A percentile compares a stretch with the other conserved stretches of the same genome.
Conservation (phyloP, 2,797 vertebrate species). For the Sebastes oblongus region DNA sequence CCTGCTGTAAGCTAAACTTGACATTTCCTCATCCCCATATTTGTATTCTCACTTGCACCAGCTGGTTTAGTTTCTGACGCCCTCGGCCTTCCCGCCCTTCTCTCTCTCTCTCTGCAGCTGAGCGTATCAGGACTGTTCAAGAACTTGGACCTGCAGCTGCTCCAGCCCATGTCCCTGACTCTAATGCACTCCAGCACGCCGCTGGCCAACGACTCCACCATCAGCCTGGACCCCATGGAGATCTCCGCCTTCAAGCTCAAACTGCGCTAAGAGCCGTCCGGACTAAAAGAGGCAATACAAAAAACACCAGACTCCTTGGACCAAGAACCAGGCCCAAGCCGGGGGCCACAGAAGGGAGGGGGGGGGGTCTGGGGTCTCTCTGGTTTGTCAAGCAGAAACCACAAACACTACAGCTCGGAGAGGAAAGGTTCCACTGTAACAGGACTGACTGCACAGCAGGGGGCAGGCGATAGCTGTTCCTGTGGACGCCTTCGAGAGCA, state of each 20-base stretch:
- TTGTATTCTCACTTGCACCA: too few species aligned
- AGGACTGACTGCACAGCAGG: conserved; percentile 64
- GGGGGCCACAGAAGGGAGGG: conserved; percentile 14
- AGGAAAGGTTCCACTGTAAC: conserved; percentile 54
- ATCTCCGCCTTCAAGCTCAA: conserved; percentile 92
- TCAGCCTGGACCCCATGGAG: conserved; percentile 95
- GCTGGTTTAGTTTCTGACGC: neutral
- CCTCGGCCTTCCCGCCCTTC: neutral
- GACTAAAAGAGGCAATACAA: conserved; percentile 23
- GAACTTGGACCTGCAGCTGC: conserved; percentile 88
- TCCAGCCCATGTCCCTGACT: conserved; percentile 92
- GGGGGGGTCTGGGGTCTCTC: conserved; percentile 35
- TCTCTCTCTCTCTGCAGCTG: conserved; percentile 76
- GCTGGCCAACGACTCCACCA: conserved; percentile 83
- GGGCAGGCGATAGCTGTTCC: conserved; percentile 63
- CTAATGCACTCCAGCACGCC: conserved; percentile 88
- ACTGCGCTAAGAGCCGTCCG: conserved; percentile 82
- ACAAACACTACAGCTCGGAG: conserved; percentile 33
- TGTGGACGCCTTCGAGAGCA: conserved; percentile 26
- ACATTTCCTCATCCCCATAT: neutral
- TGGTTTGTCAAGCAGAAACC: conserved; percentile 51
- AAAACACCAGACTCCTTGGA: conserved; percentile 38
- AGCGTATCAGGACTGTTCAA: conserved; percentile 87
- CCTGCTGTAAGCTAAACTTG: neutral
- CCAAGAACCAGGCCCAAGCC: conserved; percentile 29